Evolutionary conservation across 2,113 vertebrate genomes (phyloP), one percentile per base, ranked within the genome.

Genomic region (Melanostigma gelatinosum): DNA sequence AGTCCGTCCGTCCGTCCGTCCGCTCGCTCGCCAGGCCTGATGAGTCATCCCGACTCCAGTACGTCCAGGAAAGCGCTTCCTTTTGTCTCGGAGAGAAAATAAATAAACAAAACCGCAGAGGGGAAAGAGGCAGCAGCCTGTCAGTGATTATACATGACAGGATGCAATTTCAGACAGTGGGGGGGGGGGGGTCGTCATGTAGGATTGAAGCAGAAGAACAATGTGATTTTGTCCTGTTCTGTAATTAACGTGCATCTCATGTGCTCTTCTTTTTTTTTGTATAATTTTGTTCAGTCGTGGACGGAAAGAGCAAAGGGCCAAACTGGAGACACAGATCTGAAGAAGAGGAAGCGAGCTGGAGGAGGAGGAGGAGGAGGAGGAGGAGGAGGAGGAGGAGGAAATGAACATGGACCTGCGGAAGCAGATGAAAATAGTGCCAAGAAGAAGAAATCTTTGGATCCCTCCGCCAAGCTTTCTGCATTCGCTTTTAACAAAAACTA

Each of bases 401-500:
- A 90, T 8, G 84, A 18, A 1, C 65, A 64, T 0, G 92, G 89
- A 52, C 76, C 87, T 4, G 18, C 40, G 0, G 87, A 94, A 40
- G 88, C 89, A 6, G 94, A 95, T 38, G 91, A 90, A 16, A 94
- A 85, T 15, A 69, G 61, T 1, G 77, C 95, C 57, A 98, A 96
- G 90, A 99, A 96, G 90, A 83, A 93, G 20, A 97, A 96, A 68
- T 52, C 93, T 24, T 68, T 92, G 48, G 95, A 96, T 76, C 48
- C 94, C 0, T 91, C 96, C 6, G 92, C 88, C 70, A 97, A 94
- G 68, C 90, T 99, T n/a, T 96, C 97, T 2, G 93, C 95, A 0
- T 99, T 99, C 89, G 97, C 96, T 0, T 99, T 98, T 88, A 96
- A 96, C 81, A 96, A 95, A 79, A 96, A 92, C 60, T 98, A 75